Conservation (phyloP, 2,797 vertebrate species). For the Phalloptychus januarius region DNA sequence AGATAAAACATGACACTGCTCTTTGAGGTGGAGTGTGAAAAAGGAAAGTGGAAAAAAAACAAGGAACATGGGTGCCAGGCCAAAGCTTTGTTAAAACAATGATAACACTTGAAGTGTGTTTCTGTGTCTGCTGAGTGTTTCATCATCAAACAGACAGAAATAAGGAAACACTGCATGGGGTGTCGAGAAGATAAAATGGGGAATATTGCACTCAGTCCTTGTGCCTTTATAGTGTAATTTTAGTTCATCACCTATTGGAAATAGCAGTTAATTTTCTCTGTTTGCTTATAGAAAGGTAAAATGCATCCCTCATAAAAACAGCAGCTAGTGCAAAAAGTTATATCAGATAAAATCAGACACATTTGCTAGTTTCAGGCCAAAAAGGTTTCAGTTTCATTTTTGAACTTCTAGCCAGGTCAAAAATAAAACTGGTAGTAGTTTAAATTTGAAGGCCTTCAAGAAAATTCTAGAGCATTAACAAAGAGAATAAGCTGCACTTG, state of each 20-base stretch:
- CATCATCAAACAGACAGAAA: constrained; percentile 65
- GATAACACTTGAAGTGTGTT: constrained; percentile 70
- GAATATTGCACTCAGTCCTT: constrained; percentile 13
- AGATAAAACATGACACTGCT: constrained; percentile 77
- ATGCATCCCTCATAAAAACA: constrained; percentile 34
- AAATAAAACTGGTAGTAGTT: neutral
- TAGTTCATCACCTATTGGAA: constrained; percentile 28
- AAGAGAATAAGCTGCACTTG: neutral
- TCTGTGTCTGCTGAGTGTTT: constrained; percentile 58
- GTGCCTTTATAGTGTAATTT: constrained; percentile 27
- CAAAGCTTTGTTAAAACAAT: constrained; percentile 72
- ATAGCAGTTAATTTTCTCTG: constrained; percentile 36
- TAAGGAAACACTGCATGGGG: constrained; percentile 15
- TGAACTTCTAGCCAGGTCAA: neutral
- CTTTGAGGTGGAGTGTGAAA: constrained; percentile 71
- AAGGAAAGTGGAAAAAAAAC: constrained; percentile 38
- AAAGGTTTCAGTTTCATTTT: neutral
- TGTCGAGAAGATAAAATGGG: constrained; percentile 25
- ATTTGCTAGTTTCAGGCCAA: neutral
- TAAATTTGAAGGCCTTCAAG: neutral
- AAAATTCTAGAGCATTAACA: neutral
- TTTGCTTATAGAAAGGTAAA: constrained; percentile 18
- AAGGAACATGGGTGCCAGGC: constrained; percentile 62
- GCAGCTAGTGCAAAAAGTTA: constrained; percentile 7
- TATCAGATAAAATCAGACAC: constrained; percentile 3